Base-by-base conservation (phyloP, 2,797 vertebrate species). In the Glossophaga mutica region DNA sequence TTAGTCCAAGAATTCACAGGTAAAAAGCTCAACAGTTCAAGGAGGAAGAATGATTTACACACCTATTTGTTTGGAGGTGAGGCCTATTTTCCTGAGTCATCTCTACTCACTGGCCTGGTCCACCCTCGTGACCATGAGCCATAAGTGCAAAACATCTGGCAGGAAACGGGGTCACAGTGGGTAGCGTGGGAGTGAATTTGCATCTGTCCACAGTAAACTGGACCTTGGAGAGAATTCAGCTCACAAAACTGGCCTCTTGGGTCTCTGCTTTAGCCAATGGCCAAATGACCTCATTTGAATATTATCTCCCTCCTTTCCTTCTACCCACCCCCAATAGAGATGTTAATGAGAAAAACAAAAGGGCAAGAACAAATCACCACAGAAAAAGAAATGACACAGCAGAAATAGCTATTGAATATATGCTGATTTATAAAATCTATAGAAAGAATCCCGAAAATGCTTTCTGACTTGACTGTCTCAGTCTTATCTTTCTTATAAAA, bases 271-370 rank as follows among this genome's bases (percentile, higher is more conserved):
- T 59, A 88, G 71, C 70, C 91, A 94, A 7, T 76, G 50, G 77
- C 84, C 85, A 95, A 42, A 84, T 90, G 85, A 96, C 83, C 42
- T 96, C 93, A 91, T 81, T 97, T 91, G 83, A 95, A 95, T 94
- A 92, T 84, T 68, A 85, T 92, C 57, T 93, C 48, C 52, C 91
- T 95, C 37, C 71, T 42, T 90, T 92, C 29, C 46, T 90, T 26
- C 71, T 68, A 3, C 62, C n/a, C n/a, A 71, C 18, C 42, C 46
- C n/a, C 46, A 68, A 77, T 26, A 18, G 78, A 76, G 65, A 57
- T 50, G 68, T 73, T 46, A 92, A 52, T 93, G 70, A 94, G 76
- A 44, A 96, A 93, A 95, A 79, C 39, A 83, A 96, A 93, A 93
- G 55, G 34, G 24, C 46, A 93, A 94, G 42, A 85, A 7, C 39